Evolutionary conservation across 2,113 vertebrate species (phyloP).

Genomic region (Ornithorhynchus anatinus): DNA sequence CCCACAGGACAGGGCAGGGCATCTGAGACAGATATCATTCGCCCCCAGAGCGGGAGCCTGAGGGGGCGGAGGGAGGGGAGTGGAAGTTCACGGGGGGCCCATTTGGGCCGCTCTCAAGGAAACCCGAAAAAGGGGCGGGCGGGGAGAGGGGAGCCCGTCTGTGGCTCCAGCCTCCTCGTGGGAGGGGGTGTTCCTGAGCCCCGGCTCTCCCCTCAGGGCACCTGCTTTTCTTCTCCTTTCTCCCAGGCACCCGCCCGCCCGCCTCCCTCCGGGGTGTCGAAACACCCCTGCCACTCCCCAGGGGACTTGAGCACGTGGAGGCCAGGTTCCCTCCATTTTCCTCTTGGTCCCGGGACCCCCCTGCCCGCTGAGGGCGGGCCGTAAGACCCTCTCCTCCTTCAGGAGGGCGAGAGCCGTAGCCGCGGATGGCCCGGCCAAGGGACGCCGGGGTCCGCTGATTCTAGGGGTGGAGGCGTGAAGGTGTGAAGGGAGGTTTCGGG

Average conservation of each 20-base stretch:
- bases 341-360: not conserved
- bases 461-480: not conserved
- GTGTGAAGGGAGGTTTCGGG: not conserved
- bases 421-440: too few species aligned
- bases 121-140: not conserved
- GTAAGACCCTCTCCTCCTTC: too few species aligned
- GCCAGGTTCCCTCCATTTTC: not conserved
- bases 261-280: too few species aligned
- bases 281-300: too few species aligned
- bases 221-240: not conserved
- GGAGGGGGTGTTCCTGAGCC: not conserved
- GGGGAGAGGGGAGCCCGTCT: not conserved
- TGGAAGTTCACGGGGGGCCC: too few species aligned
- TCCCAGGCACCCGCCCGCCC: not conserved
- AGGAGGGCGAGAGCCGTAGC: too few species aligned
- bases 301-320: too few species aligned
- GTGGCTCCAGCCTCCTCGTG: not conserved
- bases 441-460: not conserved
- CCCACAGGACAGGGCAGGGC: not conserved
- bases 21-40: too few species aligned
- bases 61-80: too few species aligned
- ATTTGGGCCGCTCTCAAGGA: too few species aligned
- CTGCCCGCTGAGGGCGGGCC: not conserved
- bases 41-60: too few species aligned
- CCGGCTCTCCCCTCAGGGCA: not conserved